Percentiles rank a stretch among this genome's conserved stretches.
Evolutionary conservation across 2,113 vertebrate genomes (phyloP).

Genomic region (Porphyrio hochstetteri): DNA sequence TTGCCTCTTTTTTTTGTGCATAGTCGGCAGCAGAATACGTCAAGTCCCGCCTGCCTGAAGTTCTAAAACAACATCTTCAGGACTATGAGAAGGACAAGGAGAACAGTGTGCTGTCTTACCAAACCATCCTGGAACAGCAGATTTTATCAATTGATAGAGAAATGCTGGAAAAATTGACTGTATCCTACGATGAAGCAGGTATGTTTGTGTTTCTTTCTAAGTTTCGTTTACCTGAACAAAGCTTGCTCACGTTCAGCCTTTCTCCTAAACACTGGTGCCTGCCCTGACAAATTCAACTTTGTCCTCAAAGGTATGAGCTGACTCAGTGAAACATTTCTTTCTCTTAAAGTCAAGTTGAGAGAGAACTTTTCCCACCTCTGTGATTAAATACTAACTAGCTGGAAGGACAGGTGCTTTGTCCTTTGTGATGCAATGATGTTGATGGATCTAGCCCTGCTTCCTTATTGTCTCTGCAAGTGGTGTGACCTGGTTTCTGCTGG

Average conservation of each 20-base stretch:
- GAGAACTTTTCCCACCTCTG: not conserved
- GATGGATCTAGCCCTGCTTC: not conserved
- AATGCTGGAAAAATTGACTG: conserved; percentile 91
- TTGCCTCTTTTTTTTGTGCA: not conserved
- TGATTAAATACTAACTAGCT: not conserved
- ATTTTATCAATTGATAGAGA: conserved; percentile 91
- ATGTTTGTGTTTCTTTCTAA: not conserved
- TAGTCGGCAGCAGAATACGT: conserved; percentile 96
- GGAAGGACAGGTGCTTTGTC: not conserved
- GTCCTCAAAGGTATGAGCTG: not conserved
- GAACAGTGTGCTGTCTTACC: conserved; percentile 86
- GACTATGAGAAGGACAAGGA: conserved; percentile 93
- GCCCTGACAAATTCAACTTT: not conserved
- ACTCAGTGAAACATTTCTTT: not conserved
- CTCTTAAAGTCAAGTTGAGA: not conserved
- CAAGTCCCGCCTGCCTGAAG: conserved; percentile 89
- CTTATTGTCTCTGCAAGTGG: not conserved
- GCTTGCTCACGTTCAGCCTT: not conserved
- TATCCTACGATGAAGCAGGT: conserved; percentile 97
- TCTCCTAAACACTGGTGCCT: accelerated
- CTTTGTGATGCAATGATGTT: not conserved
- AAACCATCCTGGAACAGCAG: conserved; percentile 93
- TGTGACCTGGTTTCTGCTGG: not conserved
- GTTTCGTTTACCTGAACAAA: not conserved
- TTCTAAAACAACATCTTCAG: conserved; percentile 91